Base-by-base conservation (phyloP, 2,888 invertebrate genomes). In the Cistogaster globosa region DNA sequence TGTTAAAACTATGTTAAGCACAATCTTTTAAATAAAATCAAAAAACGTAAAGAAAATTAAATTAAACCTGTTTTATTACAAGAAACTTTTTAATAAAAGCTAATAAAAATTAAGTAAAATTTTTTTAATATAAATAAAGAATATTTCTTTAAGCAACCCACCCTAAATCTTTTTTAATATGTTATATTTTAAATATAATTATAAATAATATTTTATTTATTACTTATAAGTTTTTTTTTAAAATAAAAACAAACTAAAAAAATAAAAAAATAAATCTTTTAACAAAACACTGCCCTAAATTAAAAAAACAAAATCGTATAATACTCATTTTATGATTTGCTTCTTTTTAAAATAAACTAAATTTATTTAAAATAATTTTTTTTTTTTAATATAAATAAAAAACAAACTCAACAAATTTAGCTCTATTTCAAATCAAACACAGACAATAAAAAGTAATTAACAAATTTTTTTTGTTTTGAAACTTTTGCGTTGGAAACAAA, bases 341-440 rank as follows among this genome's bases (percentile, higher is more conserved):
- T 74, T 74, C 45, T 53, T 74, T 57, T 57, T 38, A 67, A 48
- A 48, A n/a, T 51, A 22, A 11, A 75, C 60, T 5, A 32, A 32
- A 38, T 82, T 83, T 36, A 55, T 38, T 51, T 75, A 36, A 2
- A 18, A 48, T 16, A 48, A 48, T 69, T 48, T 65, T 79, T 26
- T 26, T 2, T 2, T 2, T 26, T n/a, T n/a, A n/a, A 26, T 4
- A 26, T 48, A 68, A 68, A 51, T 45, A 8, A 68, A 72, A 32
- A 32, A 5, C 7, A 32, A 48, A 63, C 42, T 68, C 58, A 63
- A 81, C 63, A 63, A 85, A 86, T 76, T 86, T 77, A 75, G 60
- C 83, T 83, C 85, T 86, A 86, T 83, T 83, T 72, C 63, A 83
- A 83, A 85, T 76, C 75, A 83, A 87, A 81, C 79, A 67, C 75